Evolutionary conservation across 1,140 invertebrate species (phyloP).

Genomic region (Pseudomyrmex cubaensis): DNA sequence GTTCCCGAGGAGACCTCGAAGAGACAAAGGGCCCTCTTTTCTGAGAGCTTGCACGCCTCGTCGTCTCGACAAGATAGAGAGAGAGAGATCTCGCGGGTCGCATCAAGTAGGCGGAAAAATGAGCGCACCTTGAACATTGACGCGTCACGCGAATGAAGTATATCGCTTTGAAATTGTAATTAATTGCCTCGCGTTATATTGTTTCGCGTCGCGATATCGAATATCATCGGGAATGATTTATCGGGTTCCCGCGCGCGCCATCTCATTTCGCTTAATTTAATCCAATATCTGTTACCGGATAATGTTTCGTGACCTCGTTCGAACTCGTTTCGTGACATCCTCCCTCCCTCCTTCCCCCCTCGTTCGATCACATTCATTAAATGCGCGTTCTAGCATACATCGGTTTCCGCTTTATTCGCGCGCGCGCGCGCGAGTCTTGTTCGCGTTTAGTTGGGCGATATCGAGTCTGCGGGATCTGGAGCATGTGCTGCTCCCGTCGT

Average conservation of each 20-base stretch:
- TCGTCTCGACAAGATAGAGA: not conserved
- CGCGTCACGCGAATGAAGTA: slow-evolving; percentile 23
- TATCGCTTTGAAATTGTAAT: slow-evolving; percentile 27
- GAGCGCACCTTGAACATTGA: slow-evolving; percentile 12
- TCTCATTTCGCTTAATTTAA: slow-evolving; percentile 44
- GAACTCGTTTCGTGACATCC: not conserved
- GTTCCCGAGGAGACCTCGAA: slow-evolving; percentile 6
- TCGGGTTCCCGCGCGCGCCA: slow-evolving; percentile 31
- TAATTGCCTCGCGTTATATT: not conserved
- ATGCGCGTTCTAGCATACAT: slow-evolving; percentile 52
- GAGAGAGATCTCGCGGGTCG: not conserved
- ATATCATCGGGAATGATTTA: slow-evolving; percentile 61
- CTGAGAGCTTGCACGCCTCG: no score
- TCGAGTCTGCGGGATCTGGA: slow-evolving; percentile 71
- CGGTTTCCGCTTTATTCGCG: slow-evolving; percentile 50
- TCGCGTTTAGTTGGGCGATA: slow-evolving; percentile 55
- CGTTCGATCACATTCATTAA: slow-evolving; percentile 71
- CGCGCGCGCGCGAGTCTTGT: slow-evolving; percentile 21
- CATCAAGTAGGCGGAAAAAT: slow-evolving; percentile 31
- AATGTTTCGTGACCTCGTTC: slow-evolving; percentile 18
- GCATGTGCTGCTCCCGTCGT: slow-evolving; percentile 51
- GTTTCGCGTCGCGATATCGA: slow-evolving; percentile 15
- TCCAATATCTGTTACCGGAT: slow-evolving; percentile 54
- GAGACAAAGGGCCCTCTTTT: slow-evolving; percentile 36
- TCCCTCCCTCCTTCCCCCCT: slow-evolving; percentile 47